These are phyloP conservation scores for Ceyx margarethae DNA, from an alignment of 2,113 vertebrate genomes.

Conservation along the genomic window DNA sequence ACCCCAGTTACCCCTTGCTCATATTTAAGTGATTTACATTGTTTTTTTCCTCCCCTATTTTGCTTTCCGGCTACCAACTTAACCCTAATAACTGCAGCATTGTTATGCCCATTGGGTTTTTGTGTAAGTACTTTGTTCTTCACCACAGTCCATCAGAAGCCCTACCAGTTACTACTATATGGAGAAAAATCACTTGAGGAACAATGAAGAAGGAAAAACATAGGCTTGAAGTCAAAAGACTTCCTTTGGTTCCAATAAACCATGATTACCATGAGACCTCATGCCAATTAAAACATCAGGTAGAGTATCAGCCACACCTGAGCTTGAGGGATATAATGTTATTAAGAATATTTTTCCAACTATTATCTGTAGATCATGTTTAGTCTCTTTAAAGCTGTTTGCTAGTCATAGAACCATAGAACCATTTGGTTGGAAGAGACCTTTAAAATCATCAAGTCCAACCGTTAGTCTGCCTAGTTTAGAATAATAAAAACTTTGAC, in stretches of 20 bases:
- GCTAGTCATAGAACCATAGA: too few relatives aligned
- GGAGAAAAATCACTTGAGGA: background rate
- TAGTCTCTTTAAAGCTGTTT: background rate
- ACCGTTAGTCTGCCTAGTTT: background rate
- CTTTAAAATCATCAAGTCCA: too few relatives aligned
- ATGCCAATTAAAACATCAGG: slow-evolving; percentile 42
- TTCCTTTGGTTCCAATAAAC: slow-evolving; percentile 28
- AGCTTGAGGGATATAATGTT: slow-evolving; percentile 10
- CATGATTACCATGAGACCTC: slow-evolving; percentile 12
- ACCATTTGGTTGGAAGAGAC: too few relatives aligned
- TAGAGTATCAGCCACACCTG: slow-evolving; percentile 24
- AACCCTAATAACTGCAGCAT: background rate
- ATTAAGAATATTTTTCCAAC: slow-evolving; percentile 23
- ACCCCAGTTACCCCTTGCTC: background rate
- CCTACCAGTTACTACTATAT: background rate
- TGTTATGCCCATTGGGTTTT: background rate
- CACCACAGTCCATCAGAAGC: background rate
- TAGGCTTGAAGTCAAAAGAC: background rate
- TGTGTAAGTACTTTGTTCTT: background rate
- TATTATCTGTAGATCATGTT: background rate
- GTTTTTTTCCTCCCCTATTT: background rate
- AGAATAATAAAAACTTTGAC: background rate
- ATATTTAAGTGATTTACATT: background rate
- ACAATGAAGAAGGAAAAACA: background rate
- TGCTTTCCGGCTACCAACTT: background rate